These are phyloP conservation scores for Mionectes macconnelli DNA, from an alignment of 2,113 vertebrate genomes.

Conservation along the genomic window DNA sequence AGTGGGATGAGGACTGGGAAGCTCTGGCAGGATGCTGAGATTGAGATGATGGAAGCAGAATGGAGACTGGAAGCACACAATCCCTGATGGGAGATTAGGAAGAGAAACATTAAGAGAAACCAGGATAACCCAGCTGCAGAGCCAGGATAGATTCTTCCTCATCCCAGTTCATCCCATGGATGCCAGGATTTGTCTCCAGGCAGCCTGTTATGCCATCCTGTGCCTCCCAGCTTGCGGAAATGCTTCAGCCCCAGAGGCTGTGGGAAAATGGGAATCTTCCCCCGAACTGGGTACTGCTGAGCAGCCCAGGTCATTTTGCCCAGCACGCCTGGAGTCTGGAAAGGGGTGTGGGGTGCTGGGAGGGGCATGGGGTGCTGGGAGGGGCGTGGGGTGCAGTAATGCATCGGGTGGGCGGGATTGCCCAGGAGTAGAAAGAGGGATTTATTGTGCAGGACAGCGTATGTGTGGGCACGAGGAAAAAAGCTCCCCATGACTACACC, in stretches of 20 bases:
- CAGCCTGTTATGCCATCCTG: rapidly evolving
- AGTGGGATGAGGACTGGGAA: rapidly evolving
- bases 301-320: rapidly evolving
- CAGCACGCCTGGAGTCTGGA: rapidly evolving
- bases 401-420: rapidly evolving
- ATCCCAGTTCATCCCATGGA: rapidly evolving
- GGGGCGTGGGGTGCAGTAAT: neutral
- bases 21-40: neutral
- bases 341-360: neutral
- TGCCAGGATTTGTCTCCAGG: neutral
- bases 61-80: rapidly evolving
- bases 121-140: neutral
- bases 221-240: neutral
- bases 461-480: neutral
- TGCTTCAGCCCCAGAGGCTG: rapidly evolving
- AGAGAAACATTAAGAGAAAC: neutral
- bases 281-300: rapidly evolving
- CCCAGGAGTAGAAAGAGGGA: neutral
- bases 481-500: neutral
- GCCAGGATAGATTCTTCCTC: neutral
- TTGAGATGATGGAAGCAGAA: neutral
- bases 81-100: rapidly evolving
- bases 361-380: neutral
- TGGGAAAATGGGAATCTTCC: neutral
- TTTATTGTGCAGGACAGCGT: neutral